phyloP scores from a whole-genome alignment of 2,797 vertebrate species.

The Otus scops region DNA sequence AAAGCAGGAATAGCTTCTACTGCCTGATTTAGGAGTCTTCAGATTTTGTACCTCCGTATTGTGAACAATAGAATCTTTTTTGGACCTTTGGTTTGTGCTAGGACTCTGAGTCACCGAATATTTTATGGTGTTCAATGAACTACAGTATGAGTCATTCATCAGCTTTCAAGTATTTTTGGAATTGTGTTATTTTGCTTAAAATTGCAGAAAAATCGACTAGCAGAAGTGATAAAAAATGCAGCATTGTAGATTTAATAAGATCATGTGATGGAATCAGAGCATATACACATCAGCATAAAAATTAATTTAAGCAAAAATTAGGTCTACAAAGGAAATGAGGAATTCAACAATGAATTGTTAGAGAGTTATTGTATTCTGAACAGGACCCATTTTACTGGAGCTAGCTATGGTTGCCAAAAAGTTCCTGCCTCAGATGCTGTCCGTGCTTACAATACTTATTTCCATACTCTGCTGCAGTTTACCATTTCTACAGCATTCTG shows the following conservation, averaged over 20 bases:
- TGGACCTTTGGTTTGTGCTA: slow-evolving; percentile 53
- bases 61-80: slow-evolving; percentile 55
- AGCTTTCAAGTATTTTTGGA: slow-evolving; percentile 76
- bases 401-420: slow-evolving; percentile 53
- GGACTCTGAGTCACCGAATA: slow-evolving; percentile 73
- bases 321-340: slow-evolving; percentile 5
- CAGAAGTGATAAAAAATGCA: slow-evolving; percentile 70
- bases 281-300: not conserved
- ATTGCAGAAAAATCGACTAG: slow-evolving; percentile 52
- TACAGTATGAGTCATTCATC: slow-evolving; percentile 74
- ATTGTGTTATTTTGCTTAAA: slow-evolving; percentile 71
- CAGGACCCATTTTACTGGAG: slow-evolving; percentile 56
- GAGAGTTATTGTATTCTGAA: slow-evolving; percentile 27
- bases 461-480: not conserved
- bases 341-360: slow-evolving; percentile 42
- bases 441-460: slow-evolving; percentile 66
- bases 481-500: not conserved
- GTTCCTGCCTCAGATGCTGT: slow-evolving; percentile 52
- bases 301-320: slow-evolving; percentile 57
- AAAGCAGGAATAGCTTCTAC: not conserved
- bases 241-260: slow-evolving; percentile 47
- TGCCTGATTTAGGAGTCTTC: not conserved
- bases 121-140: slow-evolving; percentile 71
- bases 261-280: slow-evolving; percentile 41
- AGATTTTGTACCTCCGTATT: slow-evolving; percentile 30